phyloP scores from a whole-genome alignment of 2,888 invertebrate species.

The Lithosia quadra region DNA sequence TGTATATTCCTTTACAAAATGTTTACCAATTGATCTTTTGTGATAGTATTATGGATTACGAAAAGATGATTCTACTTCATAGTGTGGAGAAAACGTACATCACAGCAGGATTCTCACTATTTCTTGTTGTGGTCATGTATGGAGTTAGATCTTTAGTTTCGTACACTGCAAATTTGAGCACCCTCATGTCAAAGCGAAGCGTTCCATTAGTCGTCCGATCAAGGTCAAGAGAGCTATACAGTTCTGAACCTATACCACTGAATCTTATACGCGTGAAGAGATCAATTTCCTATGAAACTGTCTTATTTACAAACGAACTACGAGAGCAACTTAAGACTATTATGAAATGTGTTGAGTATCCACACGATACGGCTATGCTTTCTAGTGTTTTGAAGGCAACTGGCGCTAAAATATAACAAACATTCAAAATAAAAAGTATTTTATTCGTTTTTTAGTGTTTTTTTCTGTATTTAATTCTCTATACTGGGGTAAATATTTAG shows the following conservation, averaged over 20 bases:
- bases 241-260: conserved; percentile 59
- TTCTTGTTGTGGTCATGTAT: conserved; percentile 69
- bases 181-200: conserved; percentile 9
- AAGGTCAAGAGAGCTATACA: conserved; percentile 32
- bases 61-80: conserved; percentile 64
- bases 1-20: conserved; percentile 68
- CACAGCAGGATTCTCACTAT: conserved; percentile 77
- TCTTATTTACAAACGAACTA: conserved; percentile 71
- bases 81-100: conserved; percentile 74
- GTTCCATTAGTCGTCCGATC: conserved; percentile 18
- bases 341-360: conserved; percentile 58
- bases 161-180: conserved; percentile 64
- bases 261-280: conserved; percentile 69
- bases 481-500: not conserved
- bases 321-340: conserved; percentile 66
- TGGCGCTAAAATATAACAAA: conserved; percentile 26
- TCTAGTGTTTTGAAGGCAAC: conserved; percentile 58
- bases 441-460: conserved; percentile 49
- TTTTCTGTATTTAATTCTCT: conserved; percentile 36
- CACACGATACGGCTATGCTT: conserved; percentile 52
- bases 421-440: conserved; percentile 51
- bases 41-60: conserved; percentile 53
- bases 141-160: conserved; percentile 64
- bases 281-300: conserved; percentile 75
- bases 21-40: conserved; percentile 63